Conservation (phyloP, 2,797 vertebrate species). For the Sebastes reedi region DNA sequence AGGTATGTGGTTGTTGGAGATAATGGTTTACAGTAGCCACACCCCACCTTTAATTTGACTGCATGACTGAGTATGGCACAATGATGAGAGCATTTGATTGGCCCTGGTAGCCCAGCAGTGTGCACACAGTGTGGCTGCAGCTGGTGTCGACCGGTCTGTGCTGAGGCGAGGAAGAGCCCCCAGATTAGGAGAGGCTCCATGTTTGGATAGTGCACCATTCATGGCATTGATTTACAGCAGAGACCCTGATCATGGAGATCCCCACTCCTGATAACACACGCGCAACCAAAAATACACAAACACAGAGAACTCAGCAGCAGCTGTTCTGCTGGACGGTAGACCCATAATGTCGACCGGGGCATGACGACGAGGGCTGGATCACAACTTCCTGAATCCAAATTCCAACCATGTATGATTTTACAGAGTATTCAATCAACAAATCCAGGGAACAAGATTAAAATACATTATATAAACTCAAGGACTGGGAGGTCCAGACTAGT, state of each 20-base stretch:
- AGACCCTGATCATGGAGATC: constrained; percentile 56
- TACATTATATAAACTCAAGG: not conserved
- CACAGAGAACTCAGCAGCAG: not conserved
- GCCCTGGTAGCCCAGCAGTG: constrained; percentile 9
- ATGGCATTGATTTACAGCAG: constrained; percentile 52
- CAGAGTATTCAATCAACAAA: not conserved
- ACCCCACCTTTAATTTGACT: constrained; percentile 3
- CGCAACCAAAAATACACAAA: not conserved
- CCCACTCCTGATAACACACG: constrained; percentile 28
- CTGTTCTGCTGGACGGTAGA: constrained; percentile 12
- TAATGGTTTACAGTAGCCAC: not conserved
- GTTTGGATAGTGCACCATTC: constrained; percentile 66
- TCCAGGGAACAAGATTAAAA: not conserved
- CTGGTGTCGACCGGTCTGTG: constrained; percentile 35
- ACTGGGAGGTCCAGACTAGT: not conserved
- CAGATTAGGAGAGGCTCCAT: constrained; percentile 57
- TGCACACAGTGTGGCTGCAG: constrained; percentile 1
- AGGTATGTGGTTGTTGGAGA: not conserved
- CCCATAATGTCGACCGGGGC: not conserved
- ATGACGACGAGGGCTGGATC: not conserved
- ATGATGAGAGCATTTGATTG: constrained; percentile 26
- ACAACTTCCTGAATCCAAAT: constrained; percentile 18
- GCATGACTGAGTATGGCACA: constrained; percentile 35
- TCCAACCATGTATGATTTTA: constrained; percentile 7
- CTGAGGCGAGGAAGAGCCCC: constrained; percentile 33